Evolutionary conservation across 2,888 invertebrate genomes (phyloP), one percentile per base, ranked within the genome.

Genomic region (Ptilodon capucinus): DNA sequence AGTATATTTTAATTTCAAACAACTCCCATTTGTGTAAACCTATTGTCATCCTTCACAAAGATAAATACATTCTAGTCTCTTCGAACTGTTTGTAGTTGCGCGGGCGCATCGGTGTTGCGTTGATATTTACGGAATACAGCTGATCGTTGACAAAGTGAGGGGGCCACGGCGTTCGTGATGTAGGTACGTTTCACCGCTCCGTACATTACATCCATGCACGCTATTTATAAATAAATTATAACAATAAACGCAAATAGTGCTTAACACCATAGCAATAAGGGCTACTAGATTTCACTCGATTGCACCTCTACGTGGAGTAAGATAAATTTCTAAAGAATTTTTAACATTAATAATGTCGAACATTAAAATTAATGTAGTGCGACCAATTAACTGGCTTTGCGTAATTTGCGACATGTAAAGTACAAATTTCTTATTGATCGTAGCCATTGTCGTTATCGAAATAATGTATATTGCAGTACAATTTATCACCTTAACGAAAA

Each of bases 61-160:
- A 28, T 28, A 3, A 28, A 11, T n/a, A 28, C 11, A 28, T n/a
- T n/a, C 28, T 28, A 28, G 28, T 28, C 28, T 11, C 28, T 28
- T 6, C 1, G 23, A 28, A 28, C 17, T 3, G 14, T 25, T 39
- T 25, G 32, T 51, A 50, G 45, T 48, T 49, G 13, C 52, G 44
- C 44, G 17, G 42, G 43, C 14, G 28, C 2, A n/a, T 55, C 34
- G 52, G 16, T 38, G 18, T 42, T 42, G 34, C n/a, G 42, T 57
- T 51, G 49, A 56, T 54, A 60, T 61, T n/a, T n/a, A n/a, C n/a
- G 47, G 43, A 60, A 65, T 46, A 51, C 84, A 83, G 84, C 83
- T 83, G 78, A 60, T 48, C 57, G 82, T 82, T 82, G 81, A 80
- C 53, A 59, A 54, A 65, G 65, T 19, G 71, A 74, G 81, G 82